A percentile compares a stretch with the other conserved stretches of the same genome.
These are phyloP conservation scores for Lontra canadensis DNA, from an alignment of 2,113 vertebrate genomes.

Conservation along the genomic window DNA sequence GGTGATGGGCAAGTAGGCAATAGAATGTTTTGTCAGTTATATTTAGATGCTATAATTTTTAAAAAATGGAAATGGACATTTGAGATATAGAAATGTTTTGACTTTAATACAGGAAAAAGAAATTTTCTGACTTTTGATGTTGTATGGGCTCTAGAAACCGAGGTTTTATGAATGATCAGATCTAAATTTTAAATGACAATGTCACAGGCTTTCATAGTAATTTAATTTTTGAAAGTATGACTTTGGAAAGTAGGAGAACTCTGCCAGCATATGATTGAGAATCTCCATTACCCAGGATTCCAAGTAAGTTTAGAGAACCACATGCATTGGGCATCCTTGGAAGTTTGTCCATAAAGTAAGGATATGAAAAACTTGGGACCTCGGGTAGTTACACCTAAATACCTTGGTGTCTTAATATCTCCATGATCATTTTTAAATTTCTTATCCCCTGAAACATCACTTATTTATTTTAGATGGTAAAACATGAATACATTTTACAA, in stretches of 20 bases:
- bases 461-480: not conserved
- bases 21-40: not conserved
- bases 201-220: not conserved
- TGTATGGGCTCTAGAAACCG: not conserved
- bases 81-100: not conserved
- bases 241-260: conserved; percentile 12
- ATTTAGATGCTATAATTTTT: not conserved
- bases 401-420: not conserved
- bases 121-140: conserved; percentile 27
- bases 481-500: conserved; percentile 28
- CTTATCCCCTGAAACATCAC: not conserved
- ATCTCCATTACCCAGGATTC: not conserved
- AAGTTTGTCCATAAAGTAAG: conserved; percentile 23
- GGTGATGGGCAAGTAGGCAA: not conserved
- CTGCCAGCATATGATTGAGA: not conserved
- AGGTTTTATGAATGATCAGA: conserved; percentile 7
- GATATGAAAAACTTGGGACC: not conserved
- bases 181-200: conserved; percentile 43
- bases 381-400: not conserved
- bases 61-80: conserved; percentile 21
- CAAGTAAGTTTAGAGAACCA: not conserved
- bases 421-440: conserved; percentile 38
- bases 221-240: conserved; percentile 28
- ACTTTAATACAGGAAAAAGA: not conserved
- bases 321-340: not conserved